A percentile compares a stretch with the other conserved stretches of the same genome.
These are phyloP conservation scores for Scaptomyza hsui DNA, from an alignment of 1,140 invertebrate genomes.

Conservation along the genomic window DNA sequence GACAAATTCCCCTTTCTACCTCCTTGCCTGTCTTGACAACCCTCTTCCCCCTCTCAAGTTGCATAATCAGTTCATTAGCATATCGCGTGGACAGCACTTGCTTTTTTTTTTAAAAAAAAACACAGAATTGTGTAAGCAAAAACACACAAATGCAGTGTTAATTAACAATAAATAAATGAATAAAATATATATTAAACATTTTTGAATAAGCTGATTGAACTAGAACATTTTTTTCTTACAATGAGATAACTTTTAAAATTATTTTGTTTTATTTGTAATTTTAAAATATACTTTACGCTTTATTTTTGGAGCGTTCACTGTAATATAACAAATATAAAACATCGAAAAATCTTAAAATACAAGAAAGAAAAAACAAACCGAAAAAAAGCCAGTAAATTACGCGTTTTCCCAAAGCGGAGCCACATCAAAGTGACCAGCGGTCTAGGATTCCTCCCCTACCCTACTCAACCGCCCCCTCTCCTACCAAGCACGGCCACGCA, in stretches of 20 bases:
- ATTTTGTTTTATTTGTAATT: too few relatives aligned
- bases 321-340: not conserved
- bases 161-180: too few relatives aligned
- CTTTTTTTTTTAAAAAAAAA: conserved; percentile 36
- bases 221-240: too few relatives aligned
- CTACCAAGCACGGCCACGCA: not conserved
- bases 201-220: too few relatives aligned
- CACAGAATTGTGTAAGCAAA: not conserved
- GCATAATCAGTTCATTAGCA: conserved; percentile 79
- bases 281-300: not conserved
- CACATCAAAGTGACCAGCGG: conserved; percentile 79
- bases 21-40: too few relatives aligned
- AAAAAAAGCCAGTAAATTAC: conserved; percentile 67
- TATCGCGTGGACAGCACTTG: conserved; percentile 20
- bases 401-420: conserved; percentile 69
- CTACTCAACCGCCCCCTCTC: not conserved
- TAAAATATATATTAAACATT: too few relatives aligned
- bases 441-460: conserved; percentile 1
- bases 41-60: not conserved
- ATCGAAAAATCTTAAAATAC: not conserved
- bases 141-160: not conserved
- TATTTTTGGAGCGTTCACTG: not conserved
- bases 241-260: too few relatives aligned
- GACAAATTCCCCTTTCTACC: not conserved
- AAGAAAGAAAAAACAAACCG: conserved; percentile 15